These are phyloP conservation scores for Mylabris sibirica DNA, from an alignment of 2,888 invertebrate species.

Conservation along the genomic window DNA sequence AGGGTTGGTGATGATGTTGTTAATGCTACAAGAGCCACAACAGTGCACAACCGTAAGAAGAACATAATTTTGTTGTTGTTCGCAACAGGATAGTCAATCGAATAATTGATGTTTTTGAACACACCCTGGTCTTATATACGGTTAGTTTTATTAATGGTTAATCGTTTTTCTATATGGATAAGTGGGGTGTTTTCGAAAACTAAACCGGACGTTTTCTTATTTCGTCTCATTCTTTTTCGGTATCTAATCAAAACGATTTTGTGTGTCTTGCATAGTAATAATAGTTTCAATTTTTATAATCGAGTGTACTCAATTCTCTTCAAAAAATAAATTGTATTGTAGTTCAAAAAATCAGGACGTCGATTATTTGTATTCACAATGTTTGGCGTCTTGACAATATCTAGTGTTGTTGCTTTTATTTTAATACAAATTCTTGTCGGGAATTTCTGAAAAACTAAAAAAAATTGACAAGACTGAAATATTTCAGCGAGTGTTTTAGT, in stretches of 20 bases:
- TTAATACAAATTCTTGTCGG: background rate
- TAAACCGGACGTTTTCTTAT: conserved; percentile 43
- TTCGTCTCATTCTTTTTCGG: background rate
- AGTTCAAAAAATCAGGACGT: conserved; percentile 27
- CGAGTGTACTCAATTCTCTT: background rate
- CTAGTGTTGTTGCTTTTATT: conserved; percentile 36
- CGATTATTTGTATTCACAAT: conserved; percentile 28
- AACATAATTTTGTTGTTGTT: conserved; percentile 35
- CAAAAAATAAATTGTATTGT: conserved; percentile 25
- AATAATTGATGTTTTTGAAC: conserved; percentile 41
- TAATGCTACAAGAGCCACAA: conserved; percentile 62
- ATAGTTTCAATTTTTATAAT: background rate
- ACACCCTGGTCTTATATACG: conserved; percentile 48
- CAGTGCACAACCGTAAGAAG: conserved; percentile 16
- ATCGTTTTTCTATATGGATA: conserved; percentile 39
- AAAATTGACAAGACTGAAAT: too few relatives aligned
- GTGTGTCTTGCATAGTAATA: conserved; percentile 1
- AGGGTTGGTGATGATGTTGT: conserved; percentile 68
- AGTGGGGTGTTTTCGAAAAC: conserved; percentile 33
- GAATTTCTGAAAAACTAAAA: background rate
- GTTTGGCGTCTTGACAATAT: conserved; percentile 21
- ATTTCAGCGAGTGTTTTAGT: too few relatives aligned
- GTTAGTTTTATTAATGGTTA: conserved; percentile 45
- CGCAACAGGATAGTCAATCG: conserved; percentile 26
- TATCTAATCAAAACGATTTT: background rate